Conservation (phyloP, 2,113 vertebrate genomes). For the Hemicordylus capensis region DNA sequence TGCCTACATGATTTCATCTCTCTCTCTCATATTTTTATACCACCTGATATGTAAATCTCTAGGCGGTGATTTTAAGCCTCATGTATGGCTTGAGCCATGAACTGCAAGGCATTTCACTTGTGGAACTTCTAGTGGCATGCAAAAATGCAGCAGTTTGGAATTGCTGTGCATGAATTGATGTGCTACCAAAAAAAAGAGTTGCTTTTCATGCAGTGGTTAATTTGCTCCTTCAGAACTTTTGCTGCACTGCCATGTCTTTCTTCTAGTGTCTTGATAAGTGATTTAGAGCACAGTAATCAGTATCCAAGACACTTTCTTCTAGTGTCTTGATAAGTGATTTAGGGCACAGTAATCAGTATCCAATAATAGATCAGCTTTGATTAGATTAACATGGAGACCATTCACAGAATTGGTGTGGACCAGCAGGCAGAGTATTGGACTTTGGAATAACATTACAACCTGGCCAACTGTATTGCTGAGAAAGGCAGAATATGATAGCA, state of each 20-base stretch:
- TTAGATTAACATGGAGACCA: not conserved
- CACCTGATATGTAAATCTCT: too few species aligned
- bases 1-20: slow-evolving; percentile 30
- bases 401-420: not conserved
- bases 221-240: not conserved
- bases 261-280: too few species aligned
- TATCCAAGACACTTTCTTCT: not conserved
- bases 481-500: not conserved
- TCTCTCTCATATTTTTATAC: too few species aligned
- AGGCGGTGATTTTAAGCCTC: not conserved
- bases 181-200: not conserved
- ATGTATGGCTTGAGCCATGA: not conserved
- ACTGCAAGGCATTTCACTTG: not conserved
- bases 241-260: not conserved
- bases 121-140: not conserved
- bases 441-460: not conserved
- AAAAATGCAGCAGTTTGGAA: slow-evolving; percentile 5
- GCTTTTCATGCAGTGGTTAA: not conserved
- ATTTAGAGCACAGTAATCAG: too few species aligned
- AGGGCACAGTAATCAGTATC: not conserved
- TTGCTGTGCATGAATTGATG: not conserved
- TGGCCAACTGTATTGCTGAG: not conserved
- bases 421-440: not conserved
- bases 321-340: not conserved
- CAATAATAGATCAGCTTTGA: not conserved